Conservation (phyloP, 2,888 invertebrate genomes). For the Trachelus tabidus region DNA sequence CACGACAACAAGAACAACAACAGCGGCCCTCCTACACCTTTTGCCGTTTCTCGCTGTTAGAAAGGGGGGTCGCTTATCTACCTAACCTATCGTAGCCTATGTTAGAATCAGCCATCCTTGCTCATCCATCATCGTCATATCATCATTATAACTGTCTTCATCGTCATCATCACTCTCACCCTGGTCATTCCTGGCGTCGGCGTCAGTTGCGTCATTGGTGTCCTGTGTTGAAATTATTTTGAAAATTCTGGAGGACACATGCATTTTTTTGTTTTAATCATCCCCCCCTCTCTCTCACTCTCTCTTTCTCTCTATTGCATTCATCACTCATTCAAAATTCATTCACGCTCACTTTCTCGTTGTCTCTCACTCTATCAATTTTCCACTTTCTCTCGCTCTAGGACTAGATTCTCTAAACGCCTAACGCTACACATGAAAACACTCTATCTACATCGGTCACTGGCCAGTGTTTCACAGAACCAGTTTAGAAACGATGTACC, state of each 20-base stretch:
- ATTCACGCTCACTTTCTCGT: constrained; percentile 1
- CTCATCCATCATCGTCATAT: constrained; percentile 39
- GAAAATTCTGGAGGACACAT: constrained; percentile 19
- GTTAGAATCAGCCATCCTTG: constrained; percentile 43
- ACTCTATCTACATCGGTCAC: constrained; percentile 62
- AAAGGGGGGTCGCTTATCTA: constrained; percentile 50
- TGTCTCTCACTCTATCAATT: constrained; percentile 8
- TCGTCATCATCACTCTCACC: constrained; percentile 13
- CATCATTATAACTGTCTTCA: constrained; percentile 34
- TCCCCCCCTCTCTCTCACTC: constrained; percentile 8
- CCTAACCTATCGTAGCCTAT: constrained; percentile 49
- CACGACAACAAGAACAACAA: constrained; percentile 65
- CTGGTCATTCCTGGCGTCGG: constrained; percentile 35
- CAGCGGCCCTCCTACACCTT: constrained; percentile 42
- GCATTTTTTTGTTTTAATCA: constrained; percentile 9
- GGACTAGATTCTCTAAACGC: constrained; percentile 62
- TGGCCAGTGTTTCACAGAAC: constrained; percentile 28
- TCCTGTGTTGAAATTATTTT: constrained; percentile 5
- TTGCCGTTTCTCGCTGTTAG: constrained; percentile 22
- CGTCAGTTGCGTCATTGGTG: constrained; percentile 33
- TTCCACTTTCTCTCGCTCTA: constrained; percentile 30
- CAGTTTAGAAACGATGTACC: constrained; percentile 22
- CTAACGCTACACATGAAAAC: constrained; percentile 65
- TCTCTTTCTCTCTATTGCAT: constrained; percentile 10
- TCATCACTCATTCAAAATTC: constrained; percentile 7